phyloP scores from a whole-genome alignment of 2,888 invertebrate species.

The Holacanthella duospinosa region DNA sequence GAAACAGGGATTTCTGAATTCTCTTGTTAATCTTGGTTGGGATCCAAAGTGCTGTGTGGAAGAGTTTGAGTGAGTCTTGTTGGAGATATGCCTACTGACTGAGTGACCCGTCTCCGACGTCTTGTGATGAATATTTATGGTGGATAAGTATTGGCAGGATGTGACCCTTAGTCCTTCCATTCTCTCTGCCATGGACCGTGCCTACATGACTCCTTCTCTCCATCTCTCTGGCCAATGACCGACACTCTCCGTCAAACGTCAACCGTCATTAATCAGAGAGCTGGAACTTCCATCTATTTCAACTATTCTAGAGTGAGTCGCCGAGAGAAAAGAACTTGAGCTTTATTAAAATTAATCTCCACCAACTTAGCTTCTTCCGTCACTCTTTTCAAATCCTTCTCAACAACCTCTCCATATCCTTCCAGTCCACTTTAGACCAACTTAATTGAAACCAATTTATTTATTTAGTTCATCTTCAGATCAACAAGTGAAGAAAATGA shows the following conservation, averaged over 20 bases:
- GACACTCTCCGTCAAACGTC: not conserved
- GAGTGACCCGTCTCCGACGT: constrained; percentile 18
- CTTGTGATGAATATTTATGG: constrained; percentile 15
- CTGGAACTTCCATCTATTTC: no score
- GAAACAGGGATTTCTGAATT: constrained; percentile 47
- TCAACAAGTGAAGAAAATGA: not conserved
- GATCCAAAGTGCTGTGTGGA: not conserved
- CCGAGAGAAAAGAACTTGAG: not conserved
- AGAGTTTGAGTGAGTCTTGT: not conserved
- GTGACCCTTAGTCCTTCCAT: constrained; percentile 38
- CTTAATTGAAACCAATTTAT: constrained; percentile 26
- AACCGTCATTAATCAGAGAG: not conserved
- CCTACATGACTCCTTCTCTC: constrained; percentile 16
- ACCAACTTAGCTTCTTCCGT: not conserved
- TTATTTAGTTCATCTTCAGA: constrained; percentile 13
- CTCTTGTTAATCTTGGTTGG: not conserved
- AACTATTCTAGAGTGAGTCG: no score
- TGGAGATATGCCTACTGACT: constrained; percentile 10
- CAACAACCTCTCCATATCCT: constrained; percentile 7
- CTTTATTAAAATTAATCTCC: not conserved
- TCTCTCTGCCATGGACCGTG: no score
- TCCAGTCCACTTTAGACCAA: constrained; percentile 3
- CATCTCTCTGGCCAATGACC: not conserved
- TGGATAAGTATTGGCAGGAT: constrained; percentile 30
- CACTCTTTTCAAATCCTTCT: not conserved